phyloP scores from a whole-genome alignment of 1,140 invertebrate genomes.

The Sminthurides bifidus region DNA sequence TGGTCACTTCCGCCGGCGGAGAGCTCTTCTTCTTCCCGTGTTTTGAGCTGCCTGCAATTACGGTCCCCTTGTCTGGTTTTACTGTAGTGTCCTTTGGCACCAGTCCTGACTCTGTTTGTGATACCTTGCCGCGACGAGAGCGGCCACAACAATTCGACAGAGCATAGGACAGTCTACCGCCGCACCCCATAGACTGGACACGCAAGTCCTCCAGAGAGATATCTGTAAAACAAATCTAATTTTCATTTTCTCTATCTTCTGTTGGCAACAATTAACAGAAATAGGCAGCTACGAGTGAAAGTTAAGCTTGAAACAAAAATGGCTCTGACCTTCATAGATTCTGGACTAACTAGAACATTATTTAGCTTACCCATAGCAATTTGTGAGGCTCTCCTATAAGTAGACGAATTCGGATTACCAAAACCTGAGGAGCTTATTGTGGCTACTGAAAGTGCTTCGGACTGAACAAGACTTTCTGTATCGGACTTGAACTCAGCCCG shows the following conservation, averaged over 20 bases:
- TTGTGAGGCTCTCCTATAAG: conserved; percentile 30
- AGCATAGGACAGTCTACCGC: conserved; percentile 13
- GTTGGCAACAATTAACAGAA: background rate
- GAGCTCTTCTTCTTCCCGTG: background rate
- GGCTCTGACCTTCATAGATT: background rate
- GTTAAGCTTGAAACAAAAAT: too few relatives aligned
- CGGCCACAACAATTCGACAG: conserved; percentile 17
- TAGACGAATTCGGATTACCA: conserved; percentile 26
- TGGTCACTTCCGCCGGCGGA: background rate
- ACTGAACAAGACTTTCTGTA: conserved; percentile 35
- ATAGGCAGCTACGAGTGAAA: too few relatives aligned
- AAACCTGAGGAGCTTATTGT: conserved; percentile 15
- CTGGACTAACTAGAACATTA: background rate
- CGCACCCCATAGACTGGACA: conserved; percentile 18
- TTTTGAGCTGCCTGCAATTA: background rate
- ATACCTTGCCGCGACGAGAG: conserved; percentile 12
- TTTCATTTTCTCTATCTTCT: background rate
- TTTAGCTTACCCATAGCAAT: conserved; percentile 28
- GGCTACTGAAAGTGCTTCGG: conserved; percentile 32
- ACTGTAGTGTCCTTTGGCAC: background rate
- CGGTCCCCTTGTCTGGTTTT: background rate
- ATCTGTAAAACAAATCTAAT: conserved; percentile 8
- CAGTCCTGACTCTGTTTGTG: background rate
- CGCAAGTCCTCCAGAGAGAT: conserved; percentile 27
- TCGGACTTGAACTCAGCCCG: conserved; percentile 40